phyloP scores from a whole-genome alignment of 1,140 invertebrate species.

The Drosophila pseudoananassae region DNA sequence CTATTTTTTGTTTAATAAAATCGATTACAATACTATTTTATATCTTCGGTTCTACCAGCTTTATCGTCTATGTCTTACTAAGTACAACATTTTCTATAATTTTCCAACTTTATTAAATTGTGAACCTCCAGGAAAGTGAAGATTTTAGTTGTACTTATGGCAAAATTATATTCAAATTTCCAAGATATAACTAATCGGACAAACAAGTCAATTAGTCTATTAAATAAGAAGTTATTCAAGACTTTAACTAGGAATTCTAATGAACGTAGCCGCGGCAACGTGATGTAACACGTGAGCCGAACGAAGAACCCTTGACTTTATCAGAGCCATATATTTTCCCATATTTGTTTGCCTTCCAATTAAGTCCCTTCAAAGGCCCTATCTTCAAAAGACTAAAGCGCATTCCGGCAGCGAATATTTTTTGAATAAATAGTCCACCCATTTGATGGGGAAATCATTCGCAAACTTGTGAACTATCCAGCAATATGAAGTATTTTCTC shows the following conservation, averaged over 20 bases:
- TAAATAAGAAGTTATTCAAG: not conserved
- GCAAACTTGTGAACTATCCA: constrained; percentile 40
- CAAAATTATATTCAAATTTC: too few species aligned
- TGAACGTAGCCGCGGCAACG: constrained; percentile 7
- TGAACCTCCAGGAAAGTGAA: too few species aligned
- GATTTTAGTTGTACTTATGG: too few species aligned
- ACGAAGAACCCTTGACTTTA: constrained; percentile 32
- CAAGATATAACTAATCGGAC: not conserved
- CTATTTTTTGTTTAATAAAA: too few species aligned
- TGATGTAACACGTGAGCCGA: constrained; percentile 18
- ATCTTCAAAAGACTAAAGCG: constrained; percentile 16
- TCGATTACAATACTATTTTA: too few species aligned
- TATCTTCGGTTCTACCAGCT: too few species aligned
- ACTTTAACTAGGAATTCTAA: constrained; percentile 10
- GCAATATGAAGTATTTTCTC: constrained; percentile 51
- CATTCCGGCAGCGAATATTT: constrained; percentile 1
- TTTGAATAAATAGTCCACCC: constrained; percentile 63
- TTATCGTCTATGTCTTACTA: too few species aligned
- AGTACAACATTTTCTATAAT: too few species aligned
- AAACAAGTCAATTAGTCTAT: not conserved
- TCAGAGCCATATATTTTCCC: constrained; percentile 39
- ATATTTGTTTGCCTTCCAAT: constrained; percentile 48
- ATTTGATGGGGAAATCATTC: constrained; percentile 56
- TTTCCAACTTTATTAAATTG: too few species aligned
- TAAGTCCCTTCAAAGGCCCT: constrained; percentile 28